Percentiles rank a stretch among this genome's conserved stretches.
Conservation (phyloP, 2,797 vertebrate species). For the Lophotriccus pileatus region DNA sequence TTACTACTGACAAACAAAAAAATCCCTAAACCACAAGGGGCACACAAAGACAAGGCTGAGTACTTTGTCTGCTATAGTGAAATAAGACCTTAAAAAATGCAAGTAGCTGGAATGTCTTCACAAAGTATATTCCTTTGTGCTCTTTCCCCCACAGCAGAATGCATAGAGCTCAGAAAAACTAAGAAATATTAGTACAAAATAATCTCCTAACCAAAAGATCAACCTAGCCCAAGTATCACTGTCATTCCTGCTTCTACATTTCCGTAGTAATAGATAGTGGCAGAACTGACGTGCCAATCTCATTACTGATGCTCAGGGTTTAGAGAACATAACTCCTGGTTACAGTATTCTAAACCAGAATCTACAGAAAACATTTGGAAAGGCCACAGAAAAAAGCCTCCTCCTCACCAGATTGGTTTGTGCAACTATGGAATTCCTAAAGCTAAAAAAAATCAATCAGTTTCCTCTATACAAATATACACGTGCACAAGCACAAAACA, state of each 20-base stretch:
- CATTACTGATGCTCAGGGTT: not conserved
- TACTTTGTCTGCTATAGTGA: not conserved
- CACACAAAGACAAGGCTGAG: not conserved
- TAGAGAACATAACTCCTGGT: not conserved
- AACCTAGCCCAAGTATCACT: not conserved
- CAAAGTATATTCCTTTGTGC: not conserved
- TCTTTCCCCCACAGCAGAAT: not conserved
- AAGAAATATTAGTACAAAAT: not conserved
- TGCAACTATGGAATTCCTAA: not conserved
- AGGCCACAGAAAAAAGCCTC: not conserved
- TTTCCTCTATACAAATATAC: not conserved
- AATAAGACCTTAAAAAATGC: not conserved
- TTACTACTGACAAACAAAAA: not conserved
- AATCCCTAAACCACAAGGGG: not conserved
- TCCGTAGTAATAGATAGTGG: not conserved
- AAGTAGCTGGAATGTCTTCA: not conserved
- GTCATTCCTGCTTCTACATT: not conserved
- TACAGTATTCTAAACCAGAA: not conserved
- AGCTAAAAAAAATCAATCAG: not conserved
- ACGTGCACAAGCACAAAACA: not conserved
- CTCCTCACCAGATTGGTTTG: not conserved
- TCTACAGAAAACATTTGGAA: not conserved
- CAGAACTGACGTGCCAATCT: not conserved
- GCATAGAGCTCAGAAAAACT: not conserved
- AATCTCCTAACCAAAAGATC: not conserved